Evolutionary conservation across 2,113 vertebrate species (phyloP).

Genomic region (Psilopsiagon aurifrons): DNA sequence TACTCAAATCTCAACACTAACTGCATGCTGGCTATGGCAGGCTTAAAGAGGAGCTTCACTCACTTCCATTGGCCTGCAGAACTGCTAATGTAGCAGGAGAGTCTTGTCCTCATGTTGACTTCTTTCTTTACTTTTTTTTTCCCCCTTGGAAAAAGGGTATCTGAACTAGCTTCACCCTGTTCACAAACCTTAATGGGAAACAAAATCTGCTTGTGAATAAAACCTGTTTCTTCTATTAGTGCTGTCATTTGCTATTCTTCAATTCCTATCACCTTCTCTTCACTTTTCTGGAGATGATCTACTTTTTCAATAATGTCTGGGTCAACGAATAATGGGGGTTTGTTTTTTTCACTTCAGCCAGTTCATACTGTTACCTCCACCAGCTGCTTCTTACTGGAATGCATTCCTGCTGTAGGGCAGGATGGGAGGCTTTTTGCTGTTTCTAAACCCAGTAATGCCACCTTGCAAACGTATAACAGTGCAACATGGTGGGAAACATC

Average conservation of each 20-base stretch:
- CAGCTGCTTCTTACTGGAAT: neutral
- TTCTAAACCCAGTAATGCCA: neutral
- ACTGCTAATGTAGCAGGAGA: neutral
- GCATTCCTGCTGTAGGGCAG: neutral
- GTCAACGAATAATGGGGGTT: neutral
- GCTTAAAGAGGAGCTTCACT: neutral
- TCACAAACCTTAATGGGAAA: neutral
- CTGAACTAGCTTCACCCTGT: neutral
- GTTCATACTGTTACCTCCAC: neutral
- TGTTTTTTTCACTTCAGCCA: neutral
- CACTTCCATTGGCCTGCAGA: neutral
- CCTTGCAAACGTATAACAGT: neutral
- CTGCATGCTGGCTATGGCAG: neutral
- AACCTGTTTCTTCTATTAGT: neutral
- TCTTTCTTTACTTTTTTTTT: neutral
- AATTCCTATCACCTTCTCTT: neutral
- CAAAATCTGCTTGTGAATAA: neutral
- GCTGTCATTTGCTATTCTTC: neutral
- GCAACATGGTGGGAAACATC: neutral
- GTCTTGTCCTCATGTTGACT: neutral
- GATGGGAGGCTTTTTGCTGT: neutral
- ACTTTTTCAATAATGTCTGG: neutral
- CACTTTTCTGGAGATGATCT: neutral
- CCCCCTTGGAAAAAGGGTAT: rapidly evolving
- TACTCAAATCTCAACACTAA: neutral